phyloP scores from a whole-genome alignment of 2,888 invertebrate genomes.

The Xanthia togata region DNA sequence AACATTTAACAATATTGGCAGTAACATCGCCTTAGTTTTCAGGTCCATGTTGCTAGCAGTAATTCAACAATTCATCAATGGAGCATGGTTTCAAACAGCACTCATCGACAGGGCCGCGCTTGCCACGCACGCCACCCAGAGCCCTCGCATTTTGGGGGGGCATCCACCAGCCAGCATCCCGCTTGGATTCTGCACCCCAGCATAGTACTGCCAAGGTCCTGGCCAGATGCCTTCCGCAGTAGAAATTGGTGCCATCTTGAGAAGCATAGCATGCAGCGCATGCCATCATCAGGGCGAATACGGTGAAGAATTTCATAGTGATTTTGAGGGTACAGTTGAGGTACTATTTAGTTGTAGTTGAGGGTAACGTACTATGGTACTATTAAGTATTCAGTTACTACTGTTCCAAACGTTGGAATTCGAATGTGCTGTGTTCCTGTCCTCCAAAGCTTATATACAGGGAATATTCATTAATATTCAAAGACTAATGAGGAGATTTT shows the following conservation, averaged over 20 bases:
- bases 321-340: background rate
- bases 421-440: conserved; percentile 37
- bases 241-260: conserved; percentile 46
- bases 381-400: background rate
- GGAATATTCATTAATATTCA: conserved; percentile 54
- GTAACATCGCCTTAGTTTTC: background rate
- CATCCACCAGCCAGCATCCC: conserved; percentile 59
- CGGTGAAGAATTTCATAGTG: conserved; percentile 52
- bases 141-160: conserved; percentile 43
- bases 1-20: background rate
- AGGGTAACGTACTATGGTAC: background rate
- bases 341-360: background rate
- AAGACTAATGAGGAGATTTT: conserved; percentile 39
- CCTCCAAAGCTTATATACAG: conserved; percentile 42
- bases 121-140: conserved; percentile 47
- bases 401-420: conserved; percentile 1
- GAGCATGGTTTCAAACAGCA: conserved; percentile 60
- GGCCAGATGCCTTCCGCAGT: conserved; percentile 50
- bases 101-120: conserved; percentile 59
- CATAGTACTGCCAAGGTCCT: conserved; percentile 38
- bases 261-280: conserved; percentile 34
- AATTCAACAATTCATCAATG: conserved; percentile 51
- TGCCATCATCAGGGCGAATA: conserved; percentile 40
- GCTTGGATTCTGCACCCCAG: conserved; percentile 47
- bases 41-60: conserved; percentile 37